Evolutionary conservation across 2,113 vertebrate genomes (phyloP), one percentile per base, ranked within the genome.

Genomic region (Burhinus bistriatus): DNA sequence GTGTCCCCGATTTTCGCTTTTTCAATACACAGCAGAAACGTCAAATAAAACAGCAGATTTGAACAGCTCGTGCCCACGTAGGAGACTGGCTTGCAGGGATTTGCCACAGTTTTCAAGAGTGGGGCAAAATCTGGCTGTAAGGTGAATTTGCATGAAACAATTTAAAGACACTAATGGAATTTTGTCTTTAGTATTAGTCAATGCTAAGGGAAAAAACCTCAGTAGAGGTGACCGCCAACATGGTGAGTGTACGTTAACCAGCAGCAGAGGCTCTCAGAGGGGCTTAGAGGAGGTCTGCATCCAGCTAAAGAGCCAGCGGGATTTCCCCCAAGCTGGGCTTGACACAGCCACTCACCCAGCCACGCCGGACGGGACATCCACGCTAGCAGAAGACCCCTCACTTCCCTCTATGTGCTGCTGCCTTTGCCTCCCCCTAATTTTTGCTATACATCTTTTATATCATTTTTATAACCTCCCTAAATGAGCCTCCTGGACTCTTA

Each of bases 351-450:
- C 49, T 52, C 9, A 3, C 36, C 29, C 44, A 45, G n/a, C 15
- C 44, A 9, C 1, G 0, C n/a, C 2, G 5, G 3, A 0, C 7
- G 2, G 64, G 70, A 26, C 18, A 38, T 1, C 68, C 44, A 19
- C 1, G 1, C n/a, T 5, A 6, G 42, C 27, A 89, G 32, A 45
- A 71, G 30, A 9, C 8, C 27, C 13, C 29, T 34, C 15, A n/a
- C 25, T 32, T 68, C 20, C 5, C 10, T 27, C 36, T 27, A 10
- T 0, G 0, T 20, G n/a, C 66, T 79, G 17, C 45, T 73, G 64
- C 38, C 59, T 81, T 81, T 59, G 13, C 7, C 5, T 47, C 20
- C 16, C 40, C 16, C 6, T 49, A 1, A 40, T 54, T 65, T 85
- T 80, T 72, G 29, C 26, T 71, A 2, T 32, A 10, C 15, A 15